Base-by-base conservation (phyloP, 2,888 invertebrate genomes). In the Cyclophora albipunctata region DNA sequence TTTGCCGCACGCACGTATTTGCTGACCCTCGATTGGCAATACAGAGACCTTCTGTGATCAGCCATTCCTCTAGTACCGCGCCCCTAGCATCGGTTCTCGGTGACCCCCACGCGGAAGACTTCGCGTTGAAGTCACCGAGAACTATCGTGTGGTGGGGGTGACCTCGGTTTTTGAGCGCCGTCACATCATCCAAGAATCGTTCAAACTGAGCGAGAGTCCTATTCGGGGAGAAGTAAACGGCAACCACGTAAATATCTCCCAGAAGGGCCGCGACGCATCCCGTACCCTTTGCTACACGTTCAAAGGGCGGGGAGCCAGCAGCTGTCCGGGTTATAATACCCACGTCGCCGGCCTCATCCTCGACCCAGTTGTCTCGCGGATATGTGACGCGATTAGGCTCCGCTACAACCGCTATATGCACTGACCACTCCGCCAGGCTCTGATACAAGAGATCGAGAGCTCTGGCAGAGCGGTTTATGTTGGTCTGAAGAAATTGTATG, bases 51-150 rank as follows among this genome's bases (percentile, higher is more conserved):
- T 5, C 5, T 2, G 4, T 5, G 4, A 5, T 20, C 7, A 5
- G 20, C 42, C 42, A 42, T 42, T 7, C 3, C 42, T 42, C 42
- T 2, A 42, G 3, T 20, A 20, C 20, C 5, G 5, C 5, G 2
- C 42, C 42, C 42, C 42, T 5, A 3, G 42, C 42, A 20, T 42
- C 42, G 0, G 42, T 42, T 3, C 42, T 42, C 4, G 42, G 20
- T 5, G 47, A 55, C 1, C 59, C 59, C 64, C 64, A 62, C 0
- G 53, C 53, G 33, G 6, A 5, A 5, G 55, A 58, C 40, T 60
- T 60, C 0, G 62, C 58, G 33, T 62, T 62, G 33, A 59, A 45
- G 40, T 60, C 60, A 0, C 42, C 42, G n/a, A 20, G 20, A 20
- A 42, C 34, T 4, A 47, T 5, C 5, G 42, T 6, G 1, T 54